Evolutionary conservation across 2,888 invertebrate genomes (phyloP).

Genomic region (Luffia ferchaultella): DNA sequence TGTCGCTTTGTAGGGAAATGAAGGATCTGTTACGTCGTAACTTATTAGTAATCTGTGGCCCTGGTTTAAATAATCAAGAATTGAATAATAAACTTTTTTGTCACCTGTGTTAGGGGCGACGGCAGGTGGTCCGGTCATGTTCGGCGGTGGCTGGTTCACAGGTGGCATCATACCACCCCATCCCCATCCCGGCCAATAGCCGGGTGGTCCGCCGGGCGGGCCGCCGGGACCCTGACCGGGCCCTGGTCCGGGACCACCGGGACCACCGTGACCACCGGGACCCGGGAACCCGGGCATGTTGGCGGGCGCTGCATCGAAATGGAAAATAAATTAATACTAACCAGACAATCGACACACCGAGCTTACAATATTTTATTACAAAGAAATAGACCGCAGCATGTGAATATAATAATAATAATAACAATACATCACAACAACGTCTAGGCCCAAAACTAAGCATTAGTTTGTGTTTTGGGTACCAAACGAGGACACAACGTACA

Average conservation of each 20-base stretch:
- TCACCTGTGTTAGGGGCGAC: background rate
- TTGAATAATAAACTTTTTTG: background rate
- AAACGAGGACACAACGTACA: too few species aligned
- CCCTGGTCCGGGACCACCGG: conserved; percentile 9
- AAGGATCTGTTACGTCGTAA: too few species aligned
- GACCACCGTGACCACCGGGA: conserved; percentile 10
- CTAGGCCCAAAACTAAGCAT: too few species aligned
- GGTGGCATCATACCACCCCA: background rate
- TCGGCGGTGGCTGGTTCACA: background rate
- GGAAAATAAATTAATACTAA: too few species aligned
- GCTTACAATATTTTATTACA: background rate
- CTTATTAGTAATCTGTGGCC: too few species aligned
- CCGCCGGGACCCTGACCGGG: conserved; percentile 4
- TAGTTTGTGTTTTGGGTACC: too few species aligned
- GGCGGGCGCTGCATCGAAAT: too few species aligned
- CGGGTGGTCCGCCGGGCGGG: background rate
- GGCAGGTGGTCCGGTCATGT: background rate
- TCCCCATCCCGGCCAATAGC: background rate
- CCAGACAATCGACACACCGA: background rate
- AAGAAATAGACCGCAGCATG: background rate
- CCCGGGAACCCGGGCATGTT: conserved; percentile 2
- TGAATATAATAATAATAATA: too few species aligned
- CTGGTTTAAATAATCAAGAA: background rate
- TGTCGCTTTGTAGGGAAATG: too few species aligned
- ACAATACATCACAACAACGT: too few species aligned